Base-by-base conservation (phyloP, 2,113 vertebrate genomes). In the Notarius lentiginosus region DNA sequence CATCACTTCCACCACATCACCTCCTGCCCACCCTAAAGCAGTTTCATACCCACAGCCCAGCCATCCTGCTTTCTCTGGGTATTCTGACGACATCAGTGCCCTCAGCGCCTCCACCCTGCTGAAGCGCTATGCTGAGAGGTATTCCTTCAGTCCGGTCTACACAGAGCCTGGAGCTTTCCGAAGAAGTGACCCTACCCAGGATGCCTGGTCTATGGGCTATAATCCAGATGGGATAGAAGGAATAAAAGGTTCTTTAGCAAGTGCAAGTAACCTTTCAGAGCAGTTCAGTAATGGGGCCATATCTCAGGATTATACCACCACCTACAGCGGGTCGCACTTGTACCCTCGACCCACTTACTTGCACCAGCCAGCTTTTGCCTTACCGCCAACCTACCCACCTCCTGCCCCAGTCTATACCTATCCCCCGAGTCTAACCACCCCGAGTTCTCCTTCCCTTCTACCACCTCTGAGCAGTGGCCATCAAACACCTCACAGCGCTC, bases 101-200 rank as follows among this genome's bases (percentile, higher is more conserved):
- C 96, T 98, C 86, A 98, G 97, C 0, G 98, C 98, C 88, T 99
- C 98, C 88, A 98, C 97, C 90, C 95, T 99, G 47, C 96, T 99
- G 90, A 99, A 98, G 92, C 96, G 97, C 90, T 99, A 99, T 53
- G 98, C 98, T 0, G 97, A 99, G 93, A 98, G 98, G 89, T 99
- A 99, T 92, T 97, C 98, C 0, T 65, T 91, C 86, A 17, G 93
- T 88, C 53, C 77, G 65, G 70, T 93, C 65, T 91, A 94, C 63
- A 92, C 96, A 1, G 95, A 96, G 47, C 95, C 97, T 12, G 95
- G 96, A 10, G 84, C 96, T 88, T 98, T 98, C 82, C 92, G 96
- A 60, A 94, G 98, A 83, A 95, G 94, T 24, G 97, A 98, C 0
- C 89, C 95, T 0, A 12, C 30, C 63, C 87, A 90, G 83, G 97